A percentile compares a stretch with the other conserved stretches of the same genome.
Conservation (phyloP, 2,888 invertebrate species). For the Panopea generosa region DNA sequence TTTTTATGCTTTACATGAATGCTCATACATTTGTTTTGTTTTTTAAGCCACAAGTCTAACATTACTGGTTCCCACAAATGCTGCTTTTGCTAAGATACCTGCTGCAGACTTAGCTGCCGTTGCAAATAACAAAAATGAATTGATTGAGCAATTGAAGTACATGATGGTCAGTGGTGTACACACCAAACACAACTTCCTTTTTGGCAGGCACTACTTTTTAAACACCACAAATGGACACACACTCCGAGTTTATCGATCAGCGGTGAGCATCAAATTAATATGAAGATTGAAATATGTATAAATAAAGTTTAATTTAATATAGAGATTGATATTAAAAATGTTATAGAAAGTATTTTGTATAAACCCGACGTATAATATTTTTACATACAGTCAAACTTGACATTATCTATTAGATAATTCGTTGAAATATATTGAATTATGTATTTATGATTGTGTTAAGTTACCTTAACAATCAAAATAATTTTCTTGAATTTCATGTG, state of each 20-base stretch:
- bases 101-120: slow-evolving; percentile 49
- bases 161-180: slow-evolving; percentile 67
- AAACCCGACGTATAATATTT: too few species aligned
- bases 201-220: slow-evolving; percentile 59
- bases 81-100: slow-evolving; percentile 68
- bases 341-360: too few species aligned
- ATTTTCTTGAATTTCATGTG: too few species aligned
- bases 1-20: too few species aligned
- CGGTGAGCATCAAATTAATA: slow-evolving; percentile 21
- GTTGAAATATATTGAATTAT: too few species aligned
- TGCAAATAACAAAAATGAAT: slow-evolving; percentile 36
- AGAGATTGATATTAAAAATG: too few species aligned
- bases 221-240: slow-evolving; percentile 70
- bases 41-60: too few species aligned
- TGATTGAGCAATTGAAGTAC: slow-evolving; percentile 65
- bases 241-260: slow-evolving; percentile 65
- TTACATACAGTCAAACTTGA: too few species aligned
- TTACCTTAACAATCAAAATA: too few species aligned
- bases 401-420: too few species aligned
- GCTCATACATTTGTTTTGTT: too few species aligned
- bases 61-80: slow-evolving; percentile 69
- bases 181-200: slow-evolving; percentile 52
- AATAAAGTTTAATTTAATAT: background rate
- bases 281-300: background rate
- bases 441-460: too few species aligned